Evolutionary conservation across 2,888 invertebrate species (phyloP), one percentile per base, ranked within the genome.

Genomic region (Caenorhabditis sp.): DNA sequence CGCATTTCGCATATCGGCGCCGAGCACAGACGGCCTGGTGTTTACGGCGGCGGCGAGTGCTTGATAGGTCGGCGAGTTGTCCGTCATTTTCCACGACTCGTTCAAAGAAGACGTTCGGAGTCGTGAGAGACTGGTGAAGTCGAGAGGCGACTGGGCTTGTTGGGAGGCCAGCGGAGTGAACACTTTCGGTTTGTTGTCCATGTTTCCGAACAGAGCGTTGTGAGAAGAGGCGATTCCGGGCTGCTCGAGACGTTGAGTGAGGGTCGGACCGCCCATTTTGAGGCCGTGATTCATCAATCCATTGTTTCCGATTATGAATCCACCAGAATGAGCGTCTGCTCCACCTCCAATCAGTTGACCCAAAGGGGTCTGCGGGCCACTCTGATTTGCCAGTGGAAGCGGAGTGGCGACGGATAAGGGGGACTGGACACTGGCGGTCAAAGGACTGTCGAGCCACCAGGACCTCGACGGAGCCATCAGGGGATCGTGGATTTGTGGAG

Each of bases 391-490:
- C 8, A 75, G 52, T 9, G 74, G 35, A 1, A 68, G 27, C 1
- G 78, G 78, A 0, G 78, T 78, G 4, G 78, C 50, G 1, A 78
- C 63, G 0, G 78, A 78, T 6, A 78, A 24, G 1, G 78, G 78
- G 2, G 50, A 50, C 17, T 78, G 78, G 2, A 73, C 73, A 37
- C 58, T 63, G 1, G 78, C 78, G 1, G 73, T 73, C 11, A 78
- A 37, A 2, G 73, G 78, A 1, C 50, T 53, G 22, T 78, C 78
- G 39, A 78, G 27, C 78, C 78, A 78, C 73, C 72, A 78, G 3
- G 58, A 65, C 13, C 68, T 58, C 2, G 72, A 61, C 11, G 78
- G 72, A 7, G 73, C 68, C 73, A 73, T 73, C 75, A 75, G 68
- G 20, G 41, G 45, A 22, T 75, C 70, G n/a, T 70, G 75, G 5